Evolutionary conservation across 2,797 vertebrate species (phyloP).

Genomic region (Anguilla marmorata): DNA sequence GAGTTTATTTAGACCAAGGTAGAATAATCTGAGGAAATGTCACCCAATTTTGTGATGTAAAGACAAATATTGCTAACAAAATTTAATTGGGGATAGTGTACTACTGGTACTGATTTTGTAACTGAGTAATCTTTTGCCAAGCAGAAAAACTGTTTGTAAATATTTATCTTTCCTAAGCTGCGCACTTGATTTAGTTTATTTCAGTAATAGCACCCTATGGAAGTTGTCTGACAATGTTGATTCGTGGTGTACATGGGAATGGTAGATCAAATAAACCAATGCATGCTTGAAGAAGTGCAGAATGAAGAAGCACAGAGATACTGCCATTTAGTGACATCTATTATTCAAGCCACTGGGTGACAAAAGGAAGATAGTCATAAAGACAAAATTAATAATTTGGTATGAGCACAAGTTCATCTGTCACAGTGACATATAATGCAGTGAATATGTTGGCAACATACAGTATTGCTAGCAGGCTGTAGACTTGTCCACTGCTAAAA

Average conservation of each 20-base stretch:
- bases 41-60: too few species aligned
- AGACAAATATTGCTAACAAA: too few species aligned
- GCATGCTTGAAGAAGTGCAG: background rate
- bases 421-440: constrained; percentile 4
- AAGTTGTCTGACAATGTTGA: background rate
- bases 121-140: background rate
- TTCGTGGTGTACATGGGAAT: background rate
- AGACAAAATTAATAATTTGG: background rate
- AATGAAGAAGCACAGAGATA: background rate
- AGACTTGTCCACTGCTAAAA: constrained; percentile 29
- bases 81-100: background rate
- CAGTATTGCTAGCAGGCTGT: constrained; percentile 25
- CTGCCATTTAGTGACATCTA: background rate
- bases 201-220: background rate
- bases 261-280: background rate
- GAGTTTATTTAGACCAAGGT: too few species aligned
- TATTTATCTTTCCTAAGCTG: background rate
- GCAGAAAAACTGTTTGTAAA: background rate
- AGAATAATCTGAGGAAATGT: too few species aligned
- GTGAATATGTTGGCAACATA: constrained; percentile 27
- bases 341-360: background rate
- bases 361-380: background rate
- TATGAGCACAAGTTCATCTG: background rate
- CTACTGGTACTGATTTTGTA: background rate
- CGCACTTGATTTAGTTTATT: background rate